A percentile compares a stretch with the other conserved stretches of the same genome.
Conservation (phyloP, 2,888 invertebrate genomes). For the Gymnoscelis rufifasciata region DNA sequence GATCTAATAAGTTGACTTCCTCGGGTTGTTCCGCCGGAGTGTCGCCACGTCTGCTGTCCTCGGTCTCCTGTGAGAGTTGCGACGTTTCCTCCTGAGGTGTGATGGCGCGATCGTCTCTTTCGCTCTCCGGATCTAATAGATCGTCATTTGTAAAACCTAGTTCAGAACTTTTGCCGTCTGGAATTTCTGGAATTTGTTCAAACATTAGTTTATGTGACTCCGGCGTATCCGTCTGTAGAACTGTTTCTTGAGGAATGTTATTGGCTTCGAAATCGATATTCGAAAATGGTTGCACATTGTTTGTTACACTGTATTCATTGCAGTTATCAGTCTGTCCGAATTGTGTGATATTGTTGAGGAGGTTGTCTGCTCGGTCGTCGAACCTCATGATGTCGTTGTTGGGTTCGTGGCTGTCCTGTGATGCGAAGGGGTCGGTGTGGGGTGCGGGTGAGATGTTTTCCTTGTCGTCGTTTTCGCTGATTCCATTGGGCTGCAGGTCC, state of each 20-base stretch:
- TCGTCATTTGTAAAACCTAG: constrained; percentile 67
- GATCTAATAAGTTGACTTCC: constrained; percentile 6
- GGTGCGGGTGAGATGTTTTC: constrained; percentile 59
- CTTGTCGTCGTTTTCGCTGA: constrained; percentile 41
- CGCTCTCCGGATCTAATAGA: constrained; percentile 56
- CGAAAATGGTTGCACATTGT: constrained; percentile 50
- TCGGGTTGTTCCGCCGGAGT: constrained; percentile 29
- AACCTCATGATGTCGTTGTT: constrained; percentile 64
- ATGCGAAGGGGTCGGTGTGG: constrained; percentile 43
- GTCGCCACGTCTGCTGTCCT: constrained; percentile 44
- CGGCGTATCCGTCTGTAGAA: constrained; percentile 67
- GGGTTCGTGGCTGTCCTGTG: constrained; percentile 46
- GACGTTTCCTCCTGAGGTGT: constrained; percentile 58
- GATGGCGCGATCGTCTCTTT: constrained; percentile 47
- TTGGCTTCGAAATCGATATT: constrained; percentile 52
- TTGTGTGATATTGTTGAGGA: constrained; percentile 41
- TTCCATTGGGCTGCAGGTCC: constrained; percentile 54
- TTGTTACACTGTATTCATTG: constrained; percentile 50
- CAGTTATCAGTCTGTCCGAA: constrained; percentile 49
- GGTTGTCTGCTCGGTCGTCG: constrained; percentile 48
- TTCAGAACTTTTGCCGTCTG: constrained; percentile 72
- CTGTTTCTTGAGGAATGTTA: constrained; percentile 49
- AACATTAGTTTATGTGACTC: constrained; percentile 73
- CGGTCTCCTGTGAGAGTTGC: constrained; percentile 50
- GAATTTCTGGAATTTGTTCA: constrained; percentile 75